Base-by-base conservation (phyloP, 2,888 invertebrate species). In the Agonopterix heracliana region DNA sequence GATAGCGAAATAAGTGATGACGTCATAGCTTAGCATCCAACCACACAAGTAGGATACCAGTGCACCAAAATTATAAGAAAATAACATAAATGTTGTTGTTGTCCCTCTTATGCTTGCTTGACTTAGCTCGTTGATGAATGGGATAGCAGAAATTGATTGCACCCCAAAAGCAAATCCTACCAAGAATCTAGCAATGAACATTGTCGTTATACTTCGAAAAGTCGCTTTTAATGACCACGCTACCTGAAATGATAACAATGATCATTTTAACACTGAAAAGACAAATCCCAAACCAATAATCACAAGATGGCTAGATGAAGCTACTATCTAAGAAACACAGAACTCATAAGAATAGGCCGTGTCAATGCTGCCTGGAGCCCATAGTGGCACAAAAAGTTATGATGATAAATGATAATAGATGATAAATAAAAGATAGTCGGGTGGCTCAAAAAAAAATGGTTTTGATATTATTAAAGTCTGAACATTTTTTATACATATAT, bases 61-160 rank as follows among this genome's bases (percentile, higher is more conserved):
- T 0, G 57, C 44, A 1, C 74, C 74, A 0, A 61, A 3, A 47
- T 61, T 65, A 44, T 55, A 71, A 3, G 60, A 36, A 17, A 66
- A 54, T 1, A 46, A 9, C 1, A 54, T 2, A 0, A 60, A 11
- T 2, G 61, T 46, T 0, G 60, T 44, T 1, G 65, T 46, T n/a
- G 63, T 51, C 0, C 72, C 74, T 45, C 63, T 55, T 7, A 66
- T 47, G 2, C 56, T 53, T 0, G 47, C 45, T 2, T 69, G 61
- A 4, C 57, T 59, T 44, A 91, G 90, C 64, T 93, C 93, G 1
- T 81, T 74, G 2, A 88, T 69, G 64, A 82, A 90, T 9, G 90
- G 71, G 0, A 91, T 85, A 0, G 75, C 74, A n/a, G 89, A 66
- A 17, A 89, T 78, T 9, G 90, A 70, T 0, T 80, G 64, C 34